Conservation (phyloP, 2,797 vertebrate genomes). For the Odontamblyopus lacepedii region DNA sequence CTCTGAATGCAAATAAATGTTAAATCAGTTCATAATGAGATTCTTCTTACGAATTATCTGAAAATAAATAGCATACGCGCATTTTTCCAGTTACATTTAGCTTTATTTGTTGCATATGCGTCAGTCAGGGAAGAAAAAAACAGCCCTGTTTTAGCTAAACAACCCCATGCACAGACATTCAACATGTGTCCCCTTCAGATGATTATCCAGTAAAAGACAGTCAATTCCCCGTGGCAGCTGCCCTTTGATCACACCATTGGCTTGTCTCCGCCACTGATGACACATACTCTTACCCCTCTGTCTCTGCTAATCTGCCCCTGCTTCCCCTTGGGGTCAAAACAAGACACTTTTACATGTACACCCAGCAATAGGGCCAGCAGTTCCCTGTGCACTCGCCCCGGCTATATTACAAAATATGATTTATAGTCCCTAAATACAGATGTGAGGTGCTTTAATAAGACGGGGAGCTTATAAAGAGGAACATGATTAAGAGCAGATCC, state of each 20-base stretch:
- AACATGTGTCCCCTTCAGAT: constrained; percentile 42
- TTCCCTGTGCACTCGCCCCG: constrained; percentile 29
- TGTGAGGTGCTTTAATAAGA: constrained; percentile 73
- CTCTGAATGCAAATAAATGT: background rate
- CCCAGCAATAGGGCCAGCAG: constrained; percentile 30
- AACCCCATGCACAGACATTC: constrained; percentile 23
- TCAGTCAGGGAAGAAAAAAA: background rate
- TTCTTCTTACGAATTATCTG: background rate
- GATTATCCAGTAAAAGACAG: constrained; percentile 52
- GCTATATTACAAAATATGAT: constrained; percentile 74
- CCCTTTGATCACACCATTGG: constrained; percentile 70
- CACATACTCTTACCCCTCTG: constrained; percentile 22
- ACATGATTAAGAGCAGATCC: constrained; percentile 76
- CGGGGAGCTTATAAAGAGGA: constrained; percentile 71
- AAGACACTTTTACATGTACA: constrained; percentile 65
- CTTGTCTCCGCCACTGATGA: constrained; percentile 50
- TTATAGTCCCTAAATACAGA: constrained; percentile 69
- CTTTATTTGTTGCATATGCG: background rate
- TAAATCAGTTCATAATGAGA: background rate
- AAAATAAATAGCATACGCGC: background rate
- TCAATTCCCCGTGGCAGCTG: constrained; percentile 39
- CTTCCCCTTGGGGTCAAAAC: constrained; percentile 59
- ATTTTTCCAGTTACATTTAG: background rate
- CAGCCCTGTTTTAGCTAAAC: background rate
- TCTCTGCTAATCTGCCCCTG: constrained; percentile 37